These are phyloP conservation scores for Spea hammondii DNA, from an alignment of 2,797 vertebrate genomes.

Conservation along the genomic window DNA sequence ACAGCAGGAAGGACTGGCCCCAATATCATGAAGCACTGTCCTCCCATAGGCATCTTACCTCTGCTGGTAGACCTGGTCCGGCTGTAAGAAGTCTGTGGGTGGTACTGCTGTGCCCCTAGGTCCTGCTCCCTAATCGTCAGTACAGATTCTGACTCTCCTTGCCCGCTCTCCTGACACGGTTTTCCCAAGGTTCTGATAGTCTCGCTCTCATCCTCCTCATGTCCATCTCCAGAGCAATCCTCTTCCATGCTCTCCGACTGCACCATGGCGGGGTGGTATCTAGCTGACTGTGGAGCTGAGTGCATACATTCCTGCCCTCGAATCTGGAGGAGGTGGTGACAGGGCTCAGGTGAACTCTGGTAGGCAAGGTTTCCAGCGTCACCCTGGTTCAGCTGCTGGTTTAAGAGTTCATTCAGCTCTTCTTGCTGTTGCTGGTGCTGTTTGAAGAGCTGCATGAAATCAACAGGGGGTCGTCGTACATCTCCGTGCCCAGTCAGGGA, in stretches of 20 bases:
- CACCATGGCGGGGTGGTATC: slow-evolving; percentile 71
- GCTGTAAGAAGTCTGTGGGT: slow-evolving; percentile 70
- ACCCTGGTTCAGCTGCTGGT: slow-evolving; percentile 87
- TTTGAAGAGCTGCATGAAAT: slow-evolving; percentile 88
- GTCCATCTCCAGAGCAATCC: slow-evolving; percentile 73
- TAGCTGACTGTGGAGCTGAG: slow-evolving; percentile 65
- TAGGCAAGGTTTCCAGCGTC: slow-evolving; percentile 66
- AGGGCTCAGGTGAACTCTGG: slow-evolving; percentile 68
- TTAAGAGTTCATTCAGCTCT: slow-evolving; percentile 79
- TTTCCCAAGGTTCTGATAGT: slow-evolving; percentile 74
- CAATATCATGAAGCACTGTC: background rate
- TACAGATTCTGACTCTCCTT: slow-evolving; percentile 79
- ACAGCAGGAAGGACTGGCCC: background rate
- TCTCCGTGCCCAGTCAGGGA: slow-evolving; percentile 91
- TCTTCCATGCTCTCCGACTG: slow-evolving; percentile 98
- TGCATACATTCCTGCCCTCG: slow-evolving; percentile 67
- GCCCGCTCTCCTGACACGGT: slow-evolving; percentile 71
- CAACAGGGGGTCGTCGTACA: slow-evolving; percentile 82
- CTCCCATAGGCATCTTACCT: slow-evolving; percentile 70
- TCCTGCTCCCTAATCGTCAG: slow-evolving; percentile 66
- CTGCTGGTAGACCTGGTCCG: slow-evolving; percentile 71
- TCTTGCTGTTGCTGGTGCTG: slow-evolving; percentile 80
- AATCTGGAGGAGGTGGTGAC: slow-evolving; percentile 82
- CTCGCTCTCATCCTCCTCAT: slow-evolving; percentile 74
- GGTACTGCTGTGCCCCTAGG: slow-evolving; percentile 76